phyloP scores from a whole-genome alignment of 2,113 vertebrate species.

The Reinhardtius hippoglossoides region DNA sequence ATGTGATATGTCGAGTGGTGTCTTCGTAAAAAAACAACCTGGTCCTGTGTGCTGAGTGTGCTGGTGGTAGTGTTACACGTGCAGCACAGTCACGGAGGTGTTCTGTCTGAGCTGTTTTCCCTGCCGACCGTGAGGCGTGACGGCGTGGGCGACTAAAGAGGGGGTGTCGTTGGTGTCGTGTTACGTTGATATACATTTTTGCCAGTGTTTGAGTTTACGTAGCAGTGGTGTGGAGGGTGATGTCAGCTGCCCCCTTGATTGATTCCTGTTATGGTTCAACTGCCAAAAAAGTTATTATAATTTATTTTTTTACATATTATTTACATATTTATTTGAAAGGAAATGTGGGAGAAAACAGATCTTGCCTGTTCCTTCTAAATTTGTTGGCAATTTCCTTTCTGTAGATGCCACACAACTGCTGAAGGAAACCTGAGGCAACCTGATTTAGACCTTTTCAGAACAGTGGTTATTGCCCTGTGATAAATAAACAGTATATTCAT shows the following conservation, averaged over 20 bases:
- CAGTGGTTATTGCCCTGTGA: slow-evolving; percentile 50
- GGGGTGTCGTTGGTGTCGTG: slow-evolving; percentile 41
- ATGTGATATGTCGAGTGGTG: slow-evolving; percentile 68
- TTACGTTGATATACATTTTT: slow-evolving; percentile 39
- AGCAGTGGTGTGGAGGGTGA: slow-evolving; percentile 39
- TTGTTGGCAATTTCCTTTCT: slow-evolving; percentile 5
- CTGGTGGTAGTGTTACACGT: slow-evolving; percentile 3
- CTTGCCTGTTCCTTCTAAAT: slow-evolving; percentile 1
- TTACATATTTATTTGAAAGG: background rate
- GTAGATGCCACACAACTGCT: slow-evolving; percentile 17
- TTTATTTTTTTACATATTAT: background rate
- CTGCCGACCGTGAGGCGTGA: slow-evolving; percentile 2
- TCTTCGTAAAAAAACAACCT: slow-evolving; percentile 45
- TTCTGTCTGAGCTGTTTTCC: slow-evolving; percentile 39
- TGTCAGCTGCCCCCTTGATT: slow-evolving; percentile 11
- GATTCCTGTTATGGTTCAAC: slow-evolving; percentile 1
- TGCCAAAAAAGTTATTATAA: slow-evolving; percentile 6
- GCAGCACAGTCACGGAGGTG: slow-evolving; percentile 6
- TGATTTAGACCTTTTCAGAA: slow-evolving; percentile 1
- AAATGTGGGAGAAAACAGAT: too few relatives aligned
- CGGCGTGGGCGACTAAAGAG: background rate
- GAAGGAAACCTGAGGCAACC: slow-evolving; percentile 13
- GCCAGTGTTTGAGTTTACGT: slow-evolving; percentile 38
- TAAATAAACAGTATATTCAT: slow-evolving; percentile 40
- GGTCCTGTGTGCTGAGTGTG: slow-evolving; percentile 31